These are phyloP conservation scores for Hexactinellida sp. DNA, from an alignment of 37 sponge, comb jelly and placozoan species.

Conservation along the genomic window DNA sequence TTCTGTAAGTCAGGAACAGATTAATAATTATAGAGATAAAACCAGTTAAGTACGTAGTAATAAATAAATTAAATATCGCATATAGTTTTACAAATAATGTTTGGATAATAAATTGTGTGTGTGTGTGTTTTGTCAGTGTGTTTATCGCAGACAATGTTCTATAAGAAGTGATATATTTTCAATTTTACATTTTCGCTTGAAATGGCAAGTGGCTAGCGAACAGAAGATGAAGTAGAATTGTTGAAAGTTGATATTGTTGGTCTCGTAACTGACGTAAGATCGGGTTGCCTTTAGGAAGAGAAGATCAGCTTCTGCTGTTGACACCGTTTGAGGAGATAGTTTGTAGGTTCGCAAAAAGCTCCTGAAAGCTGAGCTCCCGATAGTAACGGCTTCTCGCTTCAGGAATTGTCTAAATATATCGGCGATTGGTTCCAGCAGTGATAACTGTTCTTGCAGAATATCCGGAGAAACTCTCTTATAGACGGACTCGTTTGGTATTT, in stretches of 20 bases:
- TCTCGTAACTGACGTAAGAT: neutral
- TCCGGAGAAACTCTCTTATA: neutral
- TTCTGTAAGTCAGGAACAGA: no score
- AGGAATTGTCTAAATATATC: neutral
- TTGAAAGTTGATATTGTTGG: neutral
- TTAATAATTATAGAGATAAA: no score
- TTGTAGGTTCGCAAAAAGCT: neutral
- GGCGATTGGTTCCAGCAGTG: neutral
- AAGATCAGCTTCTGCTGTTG: constrained; percentile 11
- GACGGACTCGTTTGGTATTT: neutral
- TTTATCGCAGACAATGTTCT: neutral
- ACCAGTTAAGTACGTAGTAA: no score
- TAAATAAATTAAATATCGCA: no score
- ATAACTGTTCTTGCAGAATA: neutral
- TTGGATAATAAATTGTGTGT: neutral
- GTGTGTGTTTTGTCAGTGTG: neutral
- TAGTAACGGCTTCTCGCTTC: neutral
- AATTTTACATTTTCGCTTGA: neutral
- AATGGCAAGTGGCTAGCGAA: neutral
- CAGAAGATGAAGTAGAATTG: neutral
- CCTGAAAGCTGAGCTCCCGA: neutral
- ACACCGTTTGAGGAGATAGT: neutral
- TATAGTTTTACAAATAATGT: neutral
- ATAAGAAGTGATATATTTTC: neutral
- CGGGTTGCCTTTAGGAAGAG: constrained; percentile 1